These are phyloP conservation scores for Halictus ligatus DNA, from an alignment of 2,888 invertebrate species.

Conservation along the genomic window DNA sequence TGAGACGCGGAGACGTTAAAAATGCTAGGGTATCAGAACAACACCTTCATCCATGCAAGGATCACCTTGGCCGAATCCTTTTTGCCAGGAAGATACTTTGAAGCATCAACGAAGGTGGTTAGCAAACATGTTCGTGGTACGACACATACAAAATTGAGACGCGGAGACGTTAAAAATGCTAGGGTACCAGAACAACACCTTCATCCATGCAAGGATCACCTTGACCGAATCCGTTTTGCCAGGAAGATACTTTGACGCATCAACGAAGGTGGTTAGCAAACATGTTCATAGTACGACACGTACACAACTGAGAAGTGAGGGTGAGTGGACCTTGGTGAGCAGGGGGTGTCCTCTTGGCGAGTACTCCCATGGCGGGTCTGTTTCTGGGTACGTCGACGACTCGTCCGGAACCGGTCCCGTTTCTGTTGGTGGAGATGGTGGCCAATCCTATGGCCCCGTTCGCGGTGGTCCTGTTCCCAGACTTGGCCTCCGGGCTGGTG, in stretches of 20 bases:
- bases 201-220: neutral
- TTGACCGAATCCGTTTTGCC: neutral
- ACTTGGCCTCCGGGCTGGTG: slow-evolving; percentile 72
- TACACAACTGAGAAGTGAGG: slow-evolving; percentile 88
- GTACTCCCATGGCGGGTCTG: slow-evolving; percentile 85
- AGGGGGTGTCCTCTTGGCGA: slow-evolving; percentile 86
- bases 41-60: neutral
- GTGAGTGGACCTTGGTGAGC: slow-evolving; percentile 88
- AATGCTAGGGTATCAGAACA: neutral
- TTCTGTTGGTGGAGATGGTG: slow-evolving; percentile 73
- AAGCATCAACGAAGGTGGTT: neutral
- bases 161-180: slow-evolving; percentile 75
- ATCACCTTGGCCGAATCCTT: slow-evolving; percentile 9
- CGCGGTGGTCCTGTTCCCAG: slow-evolving; percentile 63
- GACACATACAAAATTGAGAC: slow-evolving; percentile 88
- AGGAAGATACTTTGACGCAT: neutral
- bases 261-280: neutral
- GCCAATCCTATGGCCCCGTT: slow-evolving; percentile 69
- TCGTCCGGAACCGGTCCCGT: slow-evolving; percentile 82
- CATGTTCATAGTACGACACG: slow-evolving; percentile 81
- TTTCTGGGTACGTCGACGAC: slow-evolving; percentile 86
- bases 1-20: slow-evolving; percentile 85
- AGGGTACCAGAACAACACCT: neutral
- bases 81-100: neutral
- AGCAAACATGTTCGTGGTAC: slow-evolving; percentile 51